Percentiles rank a stretch among this genome's conserved stretches.
These are phyloP conservation scores for Microtus oregoni DNA, from an alignment of 2,113 vertebrate species.

Conservation along the genomic window DNA sequence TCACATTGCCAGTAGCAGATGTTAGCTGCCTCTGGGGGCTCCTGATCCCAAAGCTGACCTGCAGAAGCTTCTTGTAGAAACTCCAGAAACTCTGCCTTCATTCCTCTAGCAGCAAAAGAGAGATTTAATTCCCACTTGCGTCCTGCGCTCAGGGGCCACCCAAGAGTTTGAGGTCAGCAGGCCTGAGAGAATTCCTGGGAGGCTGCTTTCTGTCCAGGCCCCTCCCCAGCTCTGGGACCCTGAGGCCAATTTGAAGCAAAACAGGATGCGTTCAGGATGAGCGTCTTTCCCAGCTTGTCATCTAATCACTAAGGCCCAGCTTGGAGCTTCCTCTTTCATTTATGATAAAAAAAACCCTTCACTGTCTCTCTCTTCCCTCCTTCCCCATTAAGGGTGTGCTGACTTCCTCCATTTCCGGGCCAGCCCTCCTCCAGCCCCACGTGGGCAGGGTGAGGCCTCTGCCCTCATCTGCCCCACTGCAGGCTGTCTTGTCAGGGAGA, in stretches of 20 bases:
- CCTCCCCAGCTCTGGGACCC: constrained; percentile 4
- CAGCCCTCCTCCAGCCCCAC: constrained; percentile 51
- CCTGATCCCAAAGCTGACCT: not conserved
- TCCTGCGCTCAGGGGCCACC: constrained; percentile 45
- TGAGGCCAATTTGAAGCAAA: constrained; percentile 75
- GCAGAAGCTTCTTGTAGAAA: constrained; percentile 28
- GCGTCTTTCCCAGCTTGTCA: constrained; percentile 71
- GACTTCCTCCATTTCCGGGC: constrained; percentile 75
- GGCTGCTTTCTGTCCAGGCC: constrained; percentile 4
- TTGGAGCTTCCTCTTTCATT: constrained; percentile 81
- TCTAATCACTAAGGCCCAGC: constrained; percentile 77
- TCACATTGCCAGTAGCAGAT: not conserved
- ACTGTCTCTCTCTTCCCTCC: constrained; percentile 72
- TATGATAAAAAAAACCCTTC: constrained; percentile 75
- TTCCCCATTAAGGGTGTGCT: constrained; percentile 66
- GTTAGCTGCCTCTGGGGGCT: not conserved
- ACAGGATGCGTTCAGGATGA: constrained; percentile 82
- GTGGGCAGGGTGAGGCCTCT: constrained; percentile 32
- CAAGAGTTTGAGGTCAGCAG: constrained; percentile 41
- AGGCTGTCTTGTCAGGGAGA: not conserved
- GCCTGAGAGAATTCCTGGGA: constrained; percentile 68
- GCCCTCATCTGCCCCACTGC: not conserved
- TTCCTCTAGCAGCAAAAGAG: constrained; percentile 22
- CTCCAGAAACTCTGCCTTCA: not conserved
- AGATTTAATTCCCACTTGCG: not conserved